Evolutionary conservation across 2,113 vertebrate genomes (phyloP), one percentile per base, ranked within the genome.

Genomic region (Sarotherodon lohbergeri): DNA sequence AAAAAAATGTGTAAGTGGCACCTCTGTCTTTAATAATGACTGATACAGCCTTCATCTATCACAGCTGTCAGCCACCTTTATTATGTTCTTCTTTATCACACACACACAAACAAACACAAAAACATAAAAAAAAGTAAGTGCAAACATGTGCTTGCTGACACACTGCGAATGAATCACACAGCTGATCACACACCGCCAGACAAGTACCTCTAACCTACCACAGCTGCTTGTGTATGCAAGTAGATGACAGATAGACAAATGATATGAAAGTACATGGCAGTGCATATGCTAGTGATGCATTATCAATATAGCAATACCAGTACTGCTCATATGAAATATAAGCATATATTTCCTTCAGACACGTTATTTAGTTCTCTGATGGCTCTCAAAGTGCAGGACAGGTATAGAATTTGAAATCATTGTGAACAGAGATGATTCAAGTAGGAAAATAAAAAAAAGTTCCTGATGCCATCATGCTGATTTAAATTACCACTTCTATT

Each of bases 11-110:
- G 39, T 34, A 86, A 91, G 79, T 55, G 89, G 85, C 84, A 87
- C 89, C 80, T 84, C 79, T 68, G 83, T 85, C 82, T 73, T 85
- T 85, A 90, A 90, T 80, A 81, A 73, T 86, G 91, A 90, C 59
- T 54, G 90, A 92, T 92, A 55, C 29, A 13, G 83, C 68, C 80
- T 79, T 82, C 61, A 39, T 73, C 32, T 82, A 59, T 86, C 90
- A 79, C 82, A 85, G 86, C 88, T 81, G 89, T 86, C 89, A 90
- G 12, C 57, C 63, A 59, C 76, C 81, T 85, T 89, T 52, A 76
- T 93, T 89, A 71, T 48, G 36, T 39, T 68, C 41, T 61, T 50
- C 63, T 22, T 76, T 46, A 17, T 46, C 48, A 80, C 63, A 83
- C 52, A 59, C 63, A 22, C 55, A 57, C 41, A 61, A 2, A 76